phyloP scores from a whole-genome alignment of 2,888 invertebrate genomes.

The Strigamia transsilvanica region DNA sequence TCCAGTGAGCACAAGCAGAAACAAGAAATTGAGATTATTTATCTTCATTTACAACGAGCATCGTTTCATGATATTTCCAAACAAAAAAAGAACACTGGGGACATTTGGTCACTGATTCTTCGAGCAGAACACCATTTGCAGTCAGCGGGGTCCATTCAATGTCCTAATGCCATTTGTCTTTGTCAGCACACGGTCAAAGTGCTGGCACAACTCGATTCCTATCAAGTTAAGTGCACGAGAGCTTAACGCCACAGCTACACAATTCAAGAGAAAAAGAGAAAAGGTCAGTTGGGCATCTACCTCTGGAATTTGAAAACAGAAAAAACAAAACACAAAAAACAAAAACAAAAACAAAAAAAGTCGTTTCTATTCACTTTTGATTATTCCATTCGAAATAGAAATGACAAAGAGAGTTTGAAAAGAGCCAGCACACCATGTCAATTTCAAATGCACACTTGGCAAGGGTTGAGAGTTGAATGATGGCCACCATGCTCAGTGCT shows the following conservation, averaged over 20 bases:
- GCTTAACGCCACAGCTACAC: slow-evolving; percentile 32
- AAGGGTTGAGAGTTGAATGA: slow-evolving; percentile 21
- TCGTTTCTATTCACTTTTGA: too few relatives aligned
- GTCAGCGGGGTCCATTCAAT: slow-evolving; percentile 45
- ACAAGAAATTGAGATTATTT: background rate
- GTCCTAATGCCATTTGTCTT: slow-evolving; percentile 48
- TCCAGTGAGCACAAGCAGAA: background rate
- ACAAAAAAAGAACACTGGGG: background rate
- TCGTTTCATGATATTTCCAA: background rate
- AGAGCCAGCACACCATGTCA: background rate
- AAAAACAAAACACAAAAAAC: background rate
- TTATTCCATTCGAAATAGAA: too few relatives aligned
- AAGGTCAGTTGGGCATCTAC: slow-evolving; percentile 27
- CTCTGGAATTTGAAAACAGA: background rate
- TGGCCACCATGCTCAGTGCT: slow-evolving; percentile 23
- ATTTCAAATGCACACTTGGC: slow-evolving; percentile 1
- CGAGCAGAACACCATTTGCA: slow-evolving; percentile 45
- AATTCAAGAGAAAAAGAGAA: slow-evolving; percentile 1
- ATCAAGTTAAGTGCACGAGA: slow-evolving; percentile 46
- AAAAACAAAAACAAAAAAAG: background rate
- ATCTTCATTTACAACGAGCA: slow-evolving; percentile 9
- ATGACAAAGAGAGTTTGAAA: background rate
- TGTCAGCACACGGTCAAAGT: slow-evolving; percentile 49
- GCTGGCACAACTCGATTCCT: slow-evolving; percentile 47
- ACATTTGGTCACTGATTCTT: slow-evolving; percentile 36